Evolutionary conservation across 1,140 invertebrate species (phyloP).

Genomic region (Parapsyche elsis): DNA sequence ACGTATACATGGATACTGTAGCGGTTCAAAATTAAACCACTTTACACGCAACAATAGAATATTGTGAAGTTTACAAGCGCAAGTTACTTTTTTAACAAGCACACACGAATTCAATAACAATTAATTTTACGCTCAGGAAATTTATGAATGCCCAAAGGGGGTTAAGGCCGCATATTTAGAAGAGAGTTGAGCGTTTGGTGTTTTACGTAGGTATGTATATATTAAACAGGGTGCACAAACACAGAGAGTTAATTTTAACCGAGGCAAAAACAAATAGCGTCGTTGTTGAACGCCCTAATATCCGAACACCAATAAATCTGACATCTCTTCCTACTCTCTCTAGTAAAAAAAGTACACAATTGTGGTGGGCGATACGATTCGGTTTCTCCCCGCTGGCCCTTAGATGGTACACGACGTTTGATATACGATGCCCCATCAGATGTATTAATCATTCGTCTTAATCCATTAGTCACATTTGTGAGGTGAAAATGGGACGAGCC

Average conservation of each 20-base stretch:
- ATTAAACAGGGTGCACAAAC: background rate
- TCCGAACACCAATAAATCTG: slow-evolving; percentile 44
- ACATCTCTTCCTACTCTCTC: slow-evolving; percentile 36
- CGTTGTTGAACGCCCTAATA: slow-evolving; percentile 5
- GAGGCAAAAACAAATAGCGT: slow-evolving; percentile 28
- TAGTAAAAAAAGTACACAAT: slow-evolving; percentile 28
- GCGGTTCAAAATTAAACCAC: background rate
- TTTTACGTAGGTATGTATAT: too few relatives aligned
- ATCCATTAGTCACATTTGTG: slow-evolving; percentile 54
- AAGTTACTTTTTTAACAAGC: slow-evolving; percentile 1
- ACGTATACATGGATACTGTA: background rate
- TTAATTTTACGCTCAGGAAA: background rate
- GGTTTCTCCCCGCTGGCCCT: slow-evolving; percentile 41
- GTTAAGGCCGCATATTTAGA: background rate
- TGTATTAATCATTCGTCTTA: slow-evolving; percentile 52
- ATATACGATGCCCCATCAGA: slow-evolving; percentile 44
- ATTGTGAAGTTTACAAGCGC: too few relatives aligned
- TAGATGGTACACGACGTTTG: slow-evolving; percentile 37
- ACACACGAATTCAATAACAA: background rate
- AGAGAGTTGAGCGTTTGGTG: too few relatives aligned
- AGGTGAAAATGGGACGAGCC: slow-evolving; percentile 35
- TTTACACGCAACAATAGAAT: too few relatives aligned
- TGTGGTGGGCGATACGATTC: slow-evolving; percentile 45
- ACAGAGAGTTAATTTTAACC: slow-evolving; percentile 20
- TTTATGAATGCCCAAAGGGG: slow-evolving; percentile 9